Base-by-base conservation (phyloP, 2,888 invertebrate genomes). In the Diarsia rubi region DNA sequence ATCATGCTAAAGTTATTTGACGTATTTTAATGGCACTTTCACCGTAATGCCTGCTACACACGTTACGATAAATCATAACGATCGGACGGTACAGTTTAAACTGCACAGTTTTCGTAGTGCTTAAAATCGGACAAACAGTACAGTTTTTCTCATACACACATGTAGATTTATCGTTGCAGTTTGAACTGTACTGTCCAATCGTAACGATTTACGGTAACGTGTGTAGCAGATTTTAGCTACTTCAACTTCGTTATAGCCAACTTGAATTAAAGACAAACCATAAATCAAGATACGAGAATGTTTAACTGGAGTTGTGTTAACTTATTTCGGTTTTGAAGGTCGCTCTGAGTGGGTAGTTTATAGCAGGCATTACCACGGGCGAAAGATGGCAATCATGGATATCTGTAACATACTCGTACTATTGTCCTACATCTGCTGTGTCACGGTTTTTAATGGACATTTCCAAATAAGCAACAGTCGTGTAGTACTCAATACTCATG, bases 381-480 rank as follows among this genome's bases (percentile, higher is more conserved):
- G 49, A 77, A 64, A 63, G 73, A 80, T 82, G 62, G 63, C 72
- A 69, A 79, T 79, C 85, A 52, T 47, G 62, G 52, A 78, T 63
- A 64, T 77, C 64, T 73, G 68, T 64, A 64, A 75, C 74, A 71
- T 67, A n/a, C n/a, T n/a, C n/a, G n/a, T n/a, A n/a, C n/a, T n/a
- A 66, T 76, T 75, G 69, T 65, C 63, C 71, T 63, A 54, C 57
- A 78, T 75, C 49, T 75, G 90, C 88, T 82, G 79, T 80, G 80
- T 90, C 90, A 90, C 79, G 81, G 54, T 78, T 82, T 85, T 84
- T 90, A 89, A 90, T 89, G 82, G 78, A 78, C 80, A 80, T 87
- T 88, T 88, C 64, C 75, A 75, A 83, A 83, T 88, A 78, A 81
- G 85, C 82, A 84, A 87, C 75, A 65, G 59, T 63, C 16, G 66